These are phyloP conservation scores for Caenorhabditis sp. DNA, from an alignment of 2,888 invertebrate genomes.

Conservation along the genomic window DNA sequence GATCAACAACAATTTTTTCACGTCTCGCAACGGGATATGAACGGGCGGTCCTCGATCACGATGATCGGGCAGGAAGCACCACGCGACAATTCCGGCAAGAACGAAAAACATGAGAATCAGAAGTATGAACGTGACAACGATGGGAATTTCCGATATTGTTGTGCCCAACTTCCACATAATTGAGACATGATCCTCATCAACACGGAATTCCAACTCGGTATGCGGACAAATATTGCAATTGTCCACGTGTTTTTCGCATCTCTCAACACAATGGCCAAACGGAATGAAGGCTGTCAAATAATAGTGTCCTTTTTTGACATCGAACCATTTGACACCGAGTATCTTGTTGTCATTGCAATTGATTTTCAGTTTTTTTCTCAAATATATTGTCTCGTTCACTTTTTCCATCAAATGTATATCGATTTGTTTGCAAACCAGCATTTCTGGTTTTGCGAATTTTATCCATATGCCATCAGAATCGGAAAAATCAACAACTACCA, in stretches of 20 bases:
- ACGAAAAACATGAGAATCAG: not conserved
- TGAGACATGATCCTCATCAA: not conserved
- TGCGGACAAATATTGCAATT: not conserved
- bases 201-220: not conserved
- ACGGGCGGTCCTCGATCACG: not conserved
- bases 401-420: slow-evolving; percentile 8
- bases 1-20: not conserved
- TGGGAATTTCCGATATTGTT: not conserved
- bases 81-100: not conserved
- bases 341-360: slow-evolving; percentile 35
- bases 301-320: slow-evolving; percentile 24
- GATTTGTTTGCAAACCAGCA: slow-evolving; percentile 18
- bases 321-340: not conserved
- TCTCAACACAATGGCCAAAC: not conserved
- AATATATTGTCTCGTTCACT: slow-evolving; percentile 9
- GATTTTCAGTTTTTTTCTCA: slow-evolving; percentile 41
- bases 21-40: not conserved
- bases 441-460: slow-evolving; percentile 12
- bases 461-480: slow-evolving; percentile 46
- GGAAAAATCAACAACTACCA: slow-evolving; percentile 49
- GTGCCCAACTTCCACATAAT: not conserved
- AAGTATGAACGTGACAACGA: not conserved
- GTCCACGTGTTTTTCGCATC: not conserved
- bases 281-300: not conserved
- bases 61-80: too few species aligned